Evolutionary conservation across 2,113 vertebrate genomes (phyloP), one percentile per base, ranked within the genome.

Genomic region (Bambusicola thoracicus): DNA sequence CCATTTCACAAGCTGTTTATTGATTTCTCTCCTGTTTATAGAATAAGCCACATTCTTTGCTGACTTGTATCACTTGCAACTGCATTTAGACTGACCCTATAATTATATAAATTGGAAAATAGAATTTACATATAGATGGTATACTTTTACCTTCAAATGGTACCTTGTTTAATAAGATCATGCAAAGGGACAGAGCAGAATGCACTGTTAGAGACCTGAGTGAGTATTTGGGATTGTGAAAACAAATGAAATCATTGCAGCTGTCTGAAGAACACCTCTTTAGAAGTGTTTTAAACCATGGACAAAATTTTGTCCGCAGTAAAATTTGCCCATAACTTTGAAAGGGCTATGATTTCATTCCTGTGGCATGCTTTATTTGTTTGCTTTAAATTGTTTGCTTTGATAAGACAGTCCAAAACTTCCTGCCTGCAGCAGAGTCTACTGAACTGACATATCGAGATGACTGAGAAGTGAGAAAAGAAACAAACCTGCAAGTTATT

Each of bases 11-110:
- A 86, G n/a, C 36, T 79, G 55, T 81, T 96, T 70, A 74, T 11
- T 87, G 32, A 13, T 89, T 92, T 92, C 59, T 77, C 32, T 91
- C 25, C 34, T n/a, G 24, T 73, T 92, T 93, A 69, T 21, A 85
- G 59, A 87, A 51, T 77, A 20, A 91, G 32, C 70, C 17, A 81
- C 78, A 91, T 85, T 87, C 65, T 83, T 16, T 32, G 20, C 61
- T 53, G 15, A 55, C 43, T 88, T 75, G 15, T 65, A 62, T 81
- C 67, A 48, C 32, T n/a, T 83, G n/a, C 30, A 85, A 51, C 18
- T 91, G 30, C 34, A 68, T 58, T 91, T 80, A 91, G 83, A 89
- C 80, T 82, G 59, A 70, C 32, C 44, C 17, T 51, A 58, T 62
- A 8, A 32, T 17, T 82, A 87, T 62, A 81, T n/a, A 18, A 68